A percentile compares a stretch with the other conserved stretches of the same genome.
phyloP scores from a whole-genome alignment of 2,113 vertebrate species.

The Terrapene triunguis region DNA sequence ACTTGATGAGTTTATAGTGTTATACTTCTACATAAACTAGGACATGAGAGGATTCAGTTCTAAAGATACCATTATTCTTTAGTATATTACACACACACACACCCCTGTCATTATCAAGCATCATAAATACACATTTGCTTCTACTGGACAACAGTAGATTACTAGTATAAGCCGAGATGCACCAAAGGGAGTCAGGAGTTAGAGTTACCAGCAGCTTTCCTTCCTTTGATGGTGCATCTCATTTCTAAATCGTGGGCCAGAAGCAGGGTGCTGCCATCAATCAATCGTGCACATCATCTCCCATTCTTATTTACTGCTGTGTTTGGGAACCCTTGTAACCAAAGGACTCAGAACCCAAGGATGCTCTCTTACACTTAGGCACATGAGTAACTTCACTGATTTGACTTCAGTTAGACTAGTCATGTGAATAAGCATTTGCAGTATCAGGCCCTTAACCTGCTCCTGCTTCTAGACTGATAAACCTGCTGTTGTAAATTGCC shows the following conservation, averaged over 20 bases:
- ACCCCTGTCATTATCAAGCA: neutral
- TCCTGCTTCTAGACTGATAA: neutral
- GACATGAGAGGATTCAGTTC: neutral
- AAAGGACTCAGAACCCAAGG: neutral
- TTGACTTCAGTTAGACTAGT: neutral
- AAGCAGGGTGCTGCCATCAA: neutral
- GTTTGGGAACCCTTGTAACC: neutral
- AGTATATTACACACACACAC: neutral
- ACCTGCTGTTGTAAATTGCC: neutral
- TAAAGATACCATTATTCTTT: neutral
- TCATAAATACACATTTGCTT: neutral
- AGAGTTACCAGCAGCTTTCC: neutral
- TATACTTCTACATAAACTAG: neutral
- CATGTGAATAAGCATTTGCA: neutral
- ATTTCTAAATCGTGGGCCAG: neutral
- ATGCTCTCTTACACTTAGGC: neutral
- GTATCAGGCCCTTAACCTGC: neutral
- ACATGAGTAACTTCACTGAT: neutral
- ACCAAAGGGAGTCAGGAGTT: neutral
- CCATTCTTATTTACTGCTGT: neutral
- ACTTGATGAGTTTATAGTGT: neutral
- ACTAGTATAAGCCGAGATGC: neutral
- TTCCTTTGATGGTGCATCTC: neutral
- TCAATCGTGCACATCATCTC: neutral
- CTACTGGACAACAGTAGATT: neutral